Evolutionary conservation across 2,888 invertebrate species (phyloP).

Genomic region (Lampropteryx suffumata): DNA sequence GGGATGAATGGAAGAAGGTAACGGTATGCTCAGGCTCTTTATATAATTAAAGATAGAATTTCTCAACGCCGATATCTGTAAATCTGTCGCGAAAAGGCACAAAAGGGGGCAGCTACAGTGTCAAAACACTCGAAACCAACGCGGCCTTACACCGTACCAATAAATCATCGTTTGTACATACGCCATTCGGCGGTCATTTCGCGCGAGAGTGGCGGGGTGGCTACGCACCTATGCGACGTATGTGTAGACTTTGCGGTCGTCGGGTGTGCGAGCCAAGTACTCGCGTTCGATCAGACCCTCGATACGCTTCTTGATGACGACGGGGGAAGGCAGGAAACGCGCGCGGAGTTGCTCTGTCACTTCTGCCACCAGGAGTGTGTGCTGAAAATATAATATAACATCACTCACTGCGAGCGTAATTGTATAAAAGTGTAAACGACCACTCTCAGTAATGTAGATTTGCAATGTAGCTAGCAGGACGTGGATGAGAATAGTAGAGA

Average conservation of each 20-base stretch:
- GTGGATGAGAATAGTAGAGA: too few species aligned
- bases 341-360: slow-evolving; percentile 98
- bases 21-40: too few species aligned
- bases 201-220: slow-evolving; percentile 19
- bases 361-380: slow-evolving; percentile 97
- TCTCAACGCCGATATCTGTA: too few species aligned
- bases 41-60: too few species aligned
- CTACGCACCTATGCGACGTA: slow-evolving; percentile 92
- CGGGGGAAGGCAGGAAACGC: slow-evolving; percentile 98
- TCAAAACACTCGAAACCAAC: too few species aligned
- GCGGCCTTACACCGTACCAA: not conserved
- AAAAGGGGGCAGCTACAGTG: too few species aligned
- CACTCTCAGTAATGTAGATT: too few species aligned
- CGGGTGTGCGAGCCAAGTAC: slow-evolving; percentile 98
- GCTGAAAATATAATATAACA: slow-evolving; percentile 72
- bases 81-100: too few species aligned
- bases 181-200: not conserved
- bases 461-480: too few species aligned
- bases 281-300: slow-evolving; percentile 99
- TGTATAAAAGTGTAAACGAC: not conserved
- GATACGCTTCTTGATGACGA: slow-evolving; percentile 99
- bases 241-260: slow-evolving; percentile 98
- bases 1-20: too few species aligned
- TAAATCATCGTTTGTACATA: slow-evolving; percentile 4
- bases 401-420: too few species aligned